Evolutionary conservation across 2,797 vertebrate species (phyloP), one percentile per base, ranked within the genome.

Genomic region (Avahi laniger): DNA sequence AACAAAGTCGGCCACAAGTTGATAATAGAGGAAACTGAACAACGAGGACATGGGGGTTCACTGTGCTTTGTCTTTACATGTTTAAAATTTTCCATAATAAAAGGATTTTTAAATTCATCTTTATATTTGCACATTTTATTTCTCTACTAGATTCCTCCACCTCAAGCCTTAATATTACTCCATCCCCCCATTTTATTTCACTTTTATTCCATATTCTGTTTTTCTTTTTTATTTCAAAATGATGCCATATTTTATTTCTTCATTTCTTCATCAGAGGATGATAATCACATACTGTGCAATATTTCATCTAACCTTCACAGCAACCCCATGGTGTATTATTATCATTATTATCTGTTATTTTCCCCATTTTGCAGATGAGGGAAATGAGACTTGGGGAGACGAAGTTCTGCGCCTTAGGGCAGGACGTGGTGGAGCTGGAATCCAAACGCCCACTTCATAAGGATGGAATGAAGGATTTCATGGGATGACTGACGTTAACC

Each of bases 11-110:
- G 33, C 52, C 24, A 38, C 22, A 35, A 24, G 63, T 48, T 48
- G 24, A 20, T 30, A 30, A 8, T 52, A 5, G 17, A 61, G 46
- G 57, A 83, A 33, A 57, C 7, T 18, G 35, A 73, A 11, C 4
- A 1, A 59, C 3, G 28, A 35, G 6, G 3, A 7, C 28, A 15
- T 7, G n/a, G 3, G 2, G 17, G 22, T 22, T 50, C n/a, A 48
- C 69, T 73, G 52, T 17, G 43, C 76, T 70, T 20, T n/a, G 46
- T 50, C 30, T 7, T 50, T n/a, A 12, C 9, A 15, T 85, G 67
- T 86, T 70, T 41, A 72, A 54, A 52, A 15, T 52, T 70, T 41
- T 41, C 63, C 63, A 48, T 86, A 57, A n/a, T 50, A 12, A 61
- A 75, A 75, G n/a, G 28, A 18, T 73, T 83, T 43, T 50, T 4